phyloP scores from a whole-genome alignment of 1,140 invertebrate species.

The Dinoponera quadriceps region DNA sequence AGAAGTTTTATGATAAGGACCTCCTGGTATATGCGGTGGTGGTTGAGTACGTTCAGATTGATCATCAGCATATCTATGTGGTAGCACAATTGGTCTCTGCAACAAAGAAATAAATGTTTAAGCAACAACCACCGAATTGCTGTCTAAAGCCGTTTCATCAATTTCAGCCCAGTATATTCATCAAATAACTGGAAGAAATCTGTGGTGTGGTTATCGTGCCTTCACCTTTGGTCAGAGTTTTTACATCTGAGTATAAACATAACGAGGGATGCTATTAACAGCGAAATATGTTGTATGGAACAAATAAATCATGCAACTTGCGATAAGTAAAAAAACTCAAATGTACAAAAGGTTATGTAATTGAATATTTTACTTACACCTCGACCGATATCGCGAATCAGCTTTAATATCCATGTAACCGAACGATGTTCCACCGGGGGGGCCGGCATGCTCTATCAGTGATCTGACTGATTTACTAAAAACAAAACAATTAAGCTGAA shows the following conservation, averaged over 20 bases:
- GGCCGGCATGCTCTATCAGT: slow-evolving; percentile 40
- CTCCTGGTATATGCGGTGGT: slow-evolving; percentile 91
- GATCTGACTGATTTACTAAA: neutral
- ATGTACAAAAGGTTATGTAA: slow-evolving; percentile 51
- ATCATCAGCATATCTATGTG: slow-evolving; percentile 88
- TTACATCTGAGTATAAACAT: neutral
- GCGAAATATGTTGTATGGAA: neutral
- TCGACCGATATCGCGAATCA: neutral
- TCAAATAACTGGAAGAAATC: no score
- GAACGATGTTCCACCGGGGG: neutral
- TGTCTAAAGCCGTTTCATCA: neutral
- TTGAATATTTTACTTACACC: slow-evolving; percentile 55
- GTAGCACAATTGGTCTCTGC: slow-evolving; percentile 14
- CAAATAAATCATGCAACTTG: neutral
- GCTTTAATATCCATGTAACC: neutral
- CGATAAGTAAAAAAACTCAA: neutral
- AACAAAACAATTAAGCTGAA: slow-evolving; percentile 6
- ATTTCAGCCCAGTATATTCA: neutral
- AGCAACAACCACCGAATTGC: neutral
- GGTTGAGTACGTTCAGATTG: slow-evolving; percentile 90
- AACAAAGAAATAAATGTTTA: slow-evolving; percentile 6
- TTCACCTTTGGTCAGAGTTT: no score
- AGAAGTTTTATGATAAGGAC: slow-evolving; percentile 90
- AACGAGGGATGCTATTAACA: neutral
- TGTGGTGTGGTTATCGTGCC: no score